Evolutionary conservation across 2,113 vertebrate species (phyloP).

Genomic region (Odocoileus virginianus): DNA sequence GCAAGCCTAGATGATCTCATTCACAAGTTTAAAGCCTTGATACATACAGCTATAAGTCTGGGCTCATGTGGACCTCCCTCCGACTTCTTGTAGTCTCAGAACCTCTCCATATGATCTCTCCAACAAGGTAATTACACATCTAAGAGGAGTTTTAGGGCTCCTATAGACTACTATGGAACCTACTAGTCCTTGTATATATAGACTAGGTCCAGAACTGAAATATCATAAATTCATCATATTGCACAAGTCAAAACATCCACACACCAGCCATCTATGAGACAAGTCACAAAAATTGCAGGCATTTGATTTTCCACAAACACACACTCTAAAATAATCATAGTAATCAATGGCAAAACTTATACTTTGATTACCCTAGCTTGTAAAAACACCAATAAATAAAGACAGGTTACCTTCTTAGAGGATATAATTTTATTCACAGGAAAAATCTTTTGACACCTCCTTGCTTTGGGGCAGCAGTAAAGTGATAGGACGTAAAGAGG

Average conservation of each 20-base stretch:
- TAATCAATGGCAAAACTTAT: neutral
- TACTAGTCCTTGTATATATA: neutral
- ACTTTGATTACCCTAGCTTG: neutral
- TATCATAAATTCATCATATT: neutral
- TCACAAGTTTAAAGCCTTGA: neutral
- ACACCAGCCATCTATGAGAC: neutral
- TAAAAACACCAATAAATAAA: neutral
- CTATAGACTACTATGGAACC: neutral
- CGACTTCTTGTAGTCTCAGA: neutral
- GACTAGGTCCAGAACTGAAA: neutral
- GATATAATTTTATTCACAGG: neutral
- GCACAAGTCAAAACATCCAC: neutral
- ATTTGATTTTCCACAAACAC: neutral
- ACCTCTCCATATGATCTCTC: neutral
- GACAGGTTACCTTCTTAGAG: neutral
- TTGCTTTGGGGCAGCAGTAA: neutral
- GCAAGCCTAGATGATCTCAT: neutral
- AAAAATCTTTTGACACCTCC: neutral
- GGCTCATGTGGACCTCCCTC: neutral
- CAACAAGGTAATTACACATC: neutral
- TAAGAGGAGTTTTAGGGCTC: neutral
- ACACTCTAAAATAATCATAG: neutral
- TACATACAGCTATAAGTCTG: neutral
- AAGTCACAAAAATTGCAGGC: neutral
- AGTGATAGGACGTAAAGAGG: neutral